These are phyloP conservation scores for Chaenogobius annularis DNA, from an alignment of 2,113 vertebrate genomes.

Conservation along the genomic window DNA sequence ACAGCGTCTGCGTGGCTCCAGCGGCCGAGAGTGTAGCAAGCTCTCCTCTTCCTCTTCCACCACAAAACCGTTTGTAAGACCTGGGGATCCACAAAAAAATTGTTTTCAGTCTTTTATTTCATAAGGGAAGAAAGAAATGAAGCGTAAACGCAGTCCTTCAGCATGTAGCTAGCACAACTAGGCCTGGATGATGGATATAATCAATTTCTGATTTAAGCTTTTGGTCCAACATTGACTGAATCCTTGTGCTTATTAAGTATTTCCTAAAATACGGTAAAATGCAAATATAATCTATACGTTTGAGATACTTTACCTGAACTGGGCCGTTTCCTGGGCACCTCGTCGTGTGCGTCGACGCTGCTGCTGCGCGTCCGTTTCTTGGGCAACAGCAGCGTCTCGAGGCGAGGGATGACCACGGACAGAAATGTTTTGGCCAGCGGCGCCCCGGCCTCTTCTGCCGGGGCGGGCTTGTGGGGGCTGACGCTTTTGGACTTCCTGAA, in stretches of 20 bases:
- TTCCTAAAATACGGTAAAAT: not conserved
- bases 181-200: no score
- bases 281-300: no score
- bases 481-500: conserved; percentile 95
- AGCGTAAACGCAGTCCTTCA: no score
- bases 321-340: conserved; percentile 91
- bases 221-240: not conserved
- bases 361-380: conserved; percentile 91
- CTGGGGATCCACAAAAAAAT: conserved; percentile 54
- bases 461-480: conserved; percentile 91
- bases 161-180: no score
- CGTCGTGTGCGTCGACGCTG: conserved; percentile 84
- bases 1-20: conserved; percentile 91
- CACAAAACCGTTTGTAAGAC: conserved; percentile 89
- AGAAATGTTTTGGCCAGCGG: conserved; percentile 96
- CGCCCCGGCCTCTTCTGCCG: conserved; percentile 62
- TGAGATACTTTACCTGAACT: conserved; percentile 81
- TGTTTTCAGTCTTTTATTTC: not conserved
- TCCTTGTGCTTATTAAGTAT: no score
- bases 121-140: not conserved
- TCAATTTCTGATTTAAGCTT: no score
- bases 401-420: conserved; percentile 96
- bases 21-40: conserved; percentile 75
- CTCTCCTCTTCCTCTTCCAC: conserved; percentile 77
- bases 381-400: conserved; percentile 96